These are phyloP conservation scores for Melanotaenia maccullochi DNA, from an alignment of 2,797 vertebrate species.

Conservation along the genomic window DNA sequence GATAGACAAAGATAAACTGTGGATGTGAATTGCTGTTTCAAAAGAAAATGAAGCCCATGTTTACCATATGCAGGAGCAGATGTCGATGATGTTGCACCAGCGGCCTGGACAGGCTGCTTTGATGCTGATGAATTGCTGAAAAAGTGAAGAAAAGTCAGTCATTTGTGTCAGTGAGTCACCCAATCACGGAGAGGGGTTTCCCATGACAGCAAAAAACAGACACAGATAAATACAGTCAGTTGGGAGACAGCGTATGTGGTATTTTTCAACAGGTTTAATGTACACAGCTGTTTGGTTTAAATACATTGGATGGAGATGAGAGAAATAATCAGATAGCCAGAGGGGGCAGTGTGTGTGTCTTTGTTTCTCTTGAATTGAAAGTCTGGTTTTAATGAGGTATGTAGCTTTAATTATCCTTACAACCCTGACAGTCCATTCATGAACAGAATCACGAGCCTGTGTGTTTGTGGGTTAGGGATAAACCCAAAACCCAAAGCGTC, in stretches of 20 bases:
- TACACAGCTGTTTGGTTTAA: constrained; percentile 38
- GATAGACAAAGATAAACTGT: not conserved
- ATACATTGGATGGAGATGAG: constrained; percentile 20
- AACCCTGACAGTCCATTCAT: constrained; percentile 4
- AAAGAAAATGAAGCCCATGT: constrained; percentile 9
- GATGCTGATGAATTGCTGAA: constrained; percentile 58
- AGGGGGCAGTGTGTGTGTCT: constrained; percentile 22
- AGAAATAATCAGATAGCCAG: constrained; percentile 30
- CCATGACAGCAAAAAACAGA: constrained; percentile 28
- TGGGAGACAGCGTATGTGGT: not conserved
- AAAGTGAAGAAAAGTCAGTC: constrained; percentile 26
- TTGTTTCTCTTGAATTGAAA: constrained; percentile 14
- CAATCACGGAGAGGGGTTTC: not conserved
- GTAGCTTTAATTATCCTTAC: constrained; percentile 16
- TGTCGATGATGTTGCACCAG: constrained; percentile 44
- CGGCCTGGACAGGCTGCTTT: constrained; percentile 59
- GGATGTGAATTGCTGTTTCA: constrained; percentile 7
- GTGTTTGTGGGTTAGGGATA: constrained; percentile 27
- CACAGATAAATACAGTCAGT: not conserved
- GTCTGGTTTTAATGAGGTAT: constrained; percentile 36
- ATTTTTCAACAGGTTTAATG: constrained; percentile 15
- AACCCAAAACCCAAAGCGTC: constrained; percentile 22
- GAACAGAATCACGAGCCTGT: constrained; percentile 13
- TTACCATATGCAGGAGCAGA: constrained; percentile 71
- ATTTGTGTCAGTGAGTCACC: constrained; percentile 10